Base-by-base conservation (phyloP, 2,797 vertebrate genomes). In the Staurois parvus region DNA sequence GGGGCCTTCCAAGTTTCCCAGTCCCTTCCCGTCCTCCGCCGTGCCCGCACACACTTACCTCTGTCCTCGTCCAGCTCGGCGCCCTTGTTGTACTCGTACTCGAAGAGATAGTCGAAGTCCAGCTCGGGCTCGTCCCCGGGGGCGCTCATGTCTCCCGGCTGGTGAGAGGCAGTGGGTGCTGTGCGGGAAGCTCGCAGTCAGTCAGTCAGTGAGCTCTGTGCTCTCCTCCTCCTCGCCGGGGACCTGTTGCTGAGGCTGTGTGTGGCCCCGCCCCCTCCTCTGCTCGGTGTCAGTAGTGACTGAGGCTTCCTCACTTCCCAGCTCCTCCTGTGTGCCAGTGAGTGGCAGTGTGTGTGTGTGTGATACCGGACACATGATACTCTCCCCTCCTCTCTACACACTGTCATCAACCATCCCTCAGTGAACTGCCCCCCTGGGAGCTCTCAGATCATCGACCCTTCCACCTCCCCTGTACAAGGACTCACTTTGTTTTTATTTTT, bases 91-190 rank as follows among this genome's bases (percentile, higher is more conserved):
- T 95, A 96, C 91, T 97, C 96, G 93, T 96, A 97, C 89, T 97
- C 91, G 92, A 94, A 95, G 89, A 94, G 95, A 91, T 97, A 97
- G 86, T 96, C 96, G 91, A 97, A 97, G 88, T 96, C 96, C 89
- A 97, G 96, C 92, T 97, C 96, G 37, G 93, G 94, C 83, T 96
- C 95, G 88, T 95, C 92, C 85, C 91, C 92, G 88, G 92, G 91
- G 85, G 92, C 95, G 89, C 94, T 96, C 97, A 97, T 97, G 90
- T 37, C 83, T 81, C 48, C 21, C 70, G 64, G 77, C 83, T 80
- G 76, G 74, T 76, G 29, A 32, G 75, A 6, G 67, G 28, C 73
- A 12, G 67, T 24, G 24, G 73, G 87, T 62, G 56, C 84, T 77
- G 42, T 28, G 72, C 59, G 64, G 68, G 82, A 56, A 37, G 69